phyloP scores from a whole-genome alignment of 2,113 vertebrate genomes.

The Muntiacus muntjak region DNA sequence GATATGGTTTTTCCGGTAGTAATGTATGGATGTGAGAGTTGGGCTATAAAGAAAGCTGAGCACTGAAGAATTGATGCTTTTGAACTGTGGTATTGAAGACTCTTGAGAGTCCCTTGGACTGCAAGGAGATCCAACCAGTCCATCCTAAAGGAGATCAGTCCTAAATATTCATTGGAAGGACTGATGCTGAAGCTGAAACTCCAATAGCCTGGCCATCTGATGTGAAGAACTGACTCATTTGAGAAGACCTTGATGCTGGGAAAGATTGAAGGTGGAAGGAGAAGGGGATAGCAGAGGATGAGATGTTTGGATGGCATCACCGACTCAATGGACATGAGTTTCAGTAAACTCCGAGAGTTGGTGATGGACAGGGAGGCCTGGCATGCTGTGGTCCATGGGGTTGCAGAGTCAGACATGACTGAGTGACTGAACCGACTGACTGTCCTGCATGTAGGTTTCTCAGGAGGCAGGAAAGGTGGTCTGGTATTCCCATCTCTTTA shows the following conservation, averaged over 20 bases:
- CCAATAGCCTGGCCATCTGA: neutral
- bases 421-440: no score
- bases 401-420: rapidly evolving
- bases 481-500: no score
- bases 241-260: neutral
- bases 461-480: no score
- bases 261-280: rapidly evolving
- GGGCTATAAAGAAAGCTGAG: neutral
- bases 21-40: neutral
- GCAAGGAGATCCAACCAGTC: neutral
- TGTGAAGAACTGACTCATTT: neutral
- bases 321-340: rapidly evolving
- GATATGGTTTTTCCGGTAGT: neutral
- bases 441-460: no score
- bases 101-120: neutral
- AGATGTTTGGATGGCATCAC: neutral
- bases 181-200: neutral
- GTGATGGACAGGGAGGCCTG: neutral
- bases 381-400: rapidly evolving
- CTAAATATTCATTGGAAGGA: neutral
- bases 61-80: neutral
- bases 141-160: neutral
- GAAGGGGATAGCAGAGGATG: neutral
- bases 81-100: neutral
- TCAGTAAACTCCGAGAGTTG: neutral